Base-by-base conservation (phyloP, 2,113 vertebrate genomes). In the Vicugna pacos region DNA sequence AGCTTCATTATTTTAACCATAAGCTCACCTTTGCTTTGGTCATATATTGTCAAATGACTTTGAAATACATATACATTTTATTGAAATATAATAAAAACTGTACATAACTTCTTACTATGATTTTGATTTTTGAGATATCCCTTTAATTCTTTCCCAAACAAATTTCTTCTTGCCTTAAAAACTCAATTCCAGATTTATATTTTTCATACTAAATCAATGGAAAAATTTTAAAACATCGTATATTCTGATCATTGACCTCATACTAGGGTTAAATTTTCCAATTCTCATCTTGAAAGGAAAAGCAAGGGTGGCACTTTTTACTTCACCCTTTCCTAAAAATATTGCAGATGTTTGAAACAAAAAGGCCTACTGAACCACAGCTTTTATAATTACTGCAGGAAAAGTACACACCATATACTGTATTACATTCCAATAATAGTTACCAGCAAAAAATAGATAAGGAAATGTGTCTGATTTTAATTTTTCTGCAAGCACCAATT, bases 111-210 rank as follows among this genome's bases (percentile, higher is more conserved):
- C 62, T 89, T 92, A 30, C 58, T 76, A 24, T 77, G 62, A 77
- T 38, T 92, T 76, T 56, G 17, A 60, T 56, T 62, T 91, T 72
- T 75, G 16, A 54, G 28, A 54, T 72, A 50, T 89, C 42, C 7
- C 16, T 67, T 80, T 42, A 88, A 64, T 11, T 58, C 15, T 64
- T 60, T 60, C 52, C 75, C 26, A 89, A 83, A 65, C 19, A 38
- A 88, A 83, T 70, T 75, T 35, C 86, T 86, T 86, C 46, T 79
- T 90, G 50, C 30, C 58, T 87, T 67, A 89, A 92, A 52, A 64
- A 83, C 26, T 76, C 73, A 60, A 64, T 22, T 91, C 54, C 26
- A 91, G 20, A 86, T 77, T 88, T 26, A 35, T 26, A 38, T 30
- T 91, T 64, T 65, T 42, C 38, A 32, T 46, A 16, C 22, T 95